Conservation (phyloP, 2,888 invertebrate genomes). For the Trachelus troglodyta region DNA sequence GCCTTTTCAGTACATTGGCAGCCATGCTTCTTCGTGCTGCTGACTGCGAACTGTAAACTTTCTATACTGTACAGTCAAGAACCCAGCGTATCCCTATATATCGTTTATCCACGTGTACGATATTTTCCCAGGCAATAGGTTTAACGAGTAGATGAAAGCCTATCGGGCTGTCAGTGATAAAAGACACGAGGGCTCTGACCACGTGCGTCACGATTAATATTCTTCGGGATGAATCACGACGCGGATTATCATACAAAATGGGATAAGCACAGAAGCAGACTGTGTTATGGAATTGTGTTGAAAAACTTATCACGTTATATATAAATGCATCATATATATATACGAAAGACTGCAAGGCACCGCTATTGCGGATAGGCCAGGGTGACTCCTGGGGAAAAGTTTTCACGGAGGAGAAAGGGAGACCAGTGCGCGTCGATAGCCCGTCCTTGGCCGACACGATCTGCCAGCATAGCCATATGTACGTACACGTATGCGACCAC, state of each 20-base stretch:
- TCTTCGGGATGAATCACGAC: background rate
- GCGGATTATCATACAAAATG: background rate
- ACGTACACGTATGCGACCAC: background rate
- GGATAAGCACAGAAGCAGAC: background rate
- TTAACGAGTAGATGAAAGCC: background rate
- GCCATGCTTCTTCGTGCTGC: background rate
- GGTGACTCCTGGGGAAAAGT: background rate
- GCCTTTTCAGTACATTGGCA: background rate
- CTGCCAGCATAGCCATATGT: background rate
- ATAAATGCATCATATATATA: background rate
- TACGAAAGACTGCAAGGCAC: background rate
- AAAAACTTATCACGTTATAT: background rate
- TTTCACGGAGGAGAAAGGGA: background rate
- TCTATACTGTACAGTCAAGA: background rate
- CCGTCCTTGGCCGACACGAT: background rate
- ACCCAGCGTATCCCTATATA: background rate
- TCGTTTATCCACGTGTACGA: background rate
- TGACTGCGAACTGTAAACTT: background rate
- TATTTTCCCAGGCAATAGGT: background rate
- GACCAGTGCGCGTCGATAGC: background rate
- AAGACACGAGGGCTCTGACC: background rate
- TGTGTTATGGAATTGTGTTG: background rate
- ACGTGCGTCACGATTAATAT: background rate
- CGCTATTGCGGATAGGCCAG: background rate
- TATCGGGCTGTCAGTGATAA: background rate